Percentiles rank a stretch among this genome's conserved stretches.
Evolutionary conservation across 2,113 vertebrate species (phyloP).

Genomic region (Rhipidura dahli): DNA sequence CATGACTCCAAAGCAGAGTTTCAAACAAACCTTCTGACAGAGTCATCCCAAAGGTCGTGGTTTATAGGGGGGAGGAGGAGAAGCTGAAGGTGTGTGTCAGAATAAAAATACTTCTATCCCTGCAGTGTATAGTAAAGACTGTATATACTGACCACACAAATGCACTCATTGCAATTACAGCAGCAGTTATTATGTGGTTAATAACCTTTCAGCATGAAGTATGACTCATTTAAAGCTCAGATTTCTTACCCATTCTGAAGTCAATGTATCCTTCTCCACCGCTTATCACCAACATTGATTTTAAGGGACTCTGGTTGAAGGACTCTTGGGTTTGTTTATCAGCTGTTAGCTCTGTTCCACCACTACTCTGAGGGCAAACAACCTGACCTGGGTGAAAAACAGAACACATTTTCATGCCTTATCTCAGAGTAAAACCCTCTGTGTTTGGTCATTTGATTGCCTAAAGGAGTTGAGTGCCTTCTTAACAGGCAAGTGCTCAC

Average conservation of each 20-base stretch:
- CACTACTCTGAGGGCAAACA: slow-evolving; percentile 70
- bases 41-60: neutral
- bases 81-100: neutral
- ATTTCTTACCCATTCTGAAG: slow-evolving; percentile 94
- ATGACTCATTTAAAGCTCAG: neutral
- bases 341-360: slow-evolving; percentile 68
- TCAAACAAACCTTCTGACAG: neutral
- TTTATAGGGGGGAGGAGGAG: neutral
- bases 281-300: slow-evolving; percentile 92
- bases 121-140: neutral
- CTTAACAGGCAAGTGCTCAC: neutral
- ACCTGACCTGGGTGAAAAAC: slow-evolving; percentile 81
- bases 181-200: neutral
- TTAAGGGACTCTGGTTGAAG: slow-evolving; percentile 73
- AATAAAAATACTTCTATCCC: neutral
- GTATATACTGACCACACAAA: neutral
- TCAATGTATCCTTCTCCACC: slow-evolving; percentile 99
- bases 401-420: neutral
- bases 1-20: neutral
- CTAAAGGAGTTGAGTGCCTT: neutral
- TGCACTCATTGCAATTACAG: neutral
- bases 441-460: neutral
- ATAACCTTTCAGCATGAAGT: neutral
- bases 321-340: slow-evolving; percentile 78
- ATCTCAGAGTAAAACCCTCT: neutral